phyloP scores from a whole-genome alignment of 2,888 invertebrate genomes.

The Trissoscelio sp. region DNA sequence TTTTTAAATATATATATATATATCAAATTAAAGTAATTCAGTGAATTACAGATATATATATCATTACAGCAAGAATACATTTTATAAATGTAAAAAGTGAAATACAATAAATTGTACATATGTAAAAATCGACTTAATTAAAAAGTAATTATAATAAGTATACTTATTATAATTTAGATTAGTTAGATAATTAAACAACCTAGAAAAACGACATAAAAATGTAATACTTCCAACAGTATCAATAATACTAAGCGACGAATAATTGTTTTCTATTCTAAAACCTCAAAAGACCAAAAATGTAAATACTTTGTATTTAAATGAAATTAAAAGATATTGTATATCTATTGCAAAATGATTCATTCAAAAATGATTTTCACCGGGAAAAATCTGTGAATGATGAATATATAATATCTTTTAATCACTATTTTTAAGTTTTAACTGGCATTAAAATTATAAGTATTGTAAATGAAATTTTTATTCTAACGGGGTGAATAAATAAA shows the following conservation, averaged over 20 bases:
- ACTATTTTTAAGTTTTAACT: slow-evolving; percentile 9
- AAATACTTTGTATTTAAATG: neutral
- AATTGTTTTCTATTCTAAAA: neutral
- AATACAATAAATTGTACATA: neutral
- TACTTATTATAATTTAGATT: too few species aligned
- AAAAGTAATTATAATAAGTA: neutral
- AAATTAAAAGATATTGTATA: slow-evolving; percentile 12
- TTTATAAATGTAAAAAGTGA: neutral
- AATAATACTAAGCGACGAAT: too few species aligned
- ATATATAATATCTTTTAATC: too few species aligned
- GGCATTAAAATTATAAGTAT: slow-evolving; percentile 2
- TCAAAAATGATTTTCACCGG: too few species aligned
- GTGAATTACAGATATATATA: neutral
- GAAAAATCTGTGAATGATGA: neutral
- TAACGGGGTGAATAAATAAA: slow-evolving; percentile 17
- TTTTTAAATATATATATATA: too few species aligned
- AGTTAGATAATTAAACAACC: too few species aligned
- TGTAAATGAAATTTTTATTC: slow-evolving; percentile 3
- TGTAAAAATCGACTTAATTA: neutral
- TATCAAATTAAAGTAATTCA: neutral
- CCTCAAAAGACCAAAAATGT: slow-evolving; percentile 3
- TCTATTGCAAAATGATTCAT: too few species aligned
- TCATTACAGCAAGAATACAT: neutral
- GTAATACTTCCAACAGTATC: too few species aligned
- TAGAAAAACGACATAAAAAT: too few species aligned